Base-by-base conservation (phyloP, 2,888 invertebrate species). In the Diaphora mendica region DNA sequence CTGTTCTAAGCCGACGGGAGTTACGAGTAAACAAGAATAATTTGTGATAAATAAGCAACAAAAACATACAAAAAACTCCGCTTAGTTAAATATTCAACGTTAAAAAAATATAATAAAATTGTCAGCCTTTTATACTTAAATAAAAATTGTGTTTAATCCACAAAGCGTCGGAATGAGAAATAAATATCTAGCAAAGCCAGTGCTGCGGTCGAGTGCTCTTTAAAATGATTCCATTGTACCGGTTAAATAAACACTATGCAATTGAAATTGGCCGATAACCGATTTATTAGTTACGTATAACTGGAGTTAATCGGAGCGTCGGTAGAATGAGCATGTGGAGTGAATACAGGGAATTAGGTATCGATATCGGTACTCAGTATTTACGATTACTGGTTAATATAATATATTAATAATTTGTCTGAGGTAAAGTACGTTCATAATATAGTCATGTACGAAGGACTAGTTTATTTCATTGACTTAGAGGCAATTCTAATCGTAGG, bases 281-380 rank as follows among this genome's bases (percentile, higher is more conserved):
- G 35, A 69, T 69, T 59, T 39, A 59, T 69, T 59, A 55, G 48
- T 35, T 51, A 33, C 44, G 51, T 35, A 35, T 68, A 68, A 35
- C 20, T 48, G 39, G 51, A 44, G 68, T 55, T 51, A 35, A 39
- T 33, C n/a, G 20, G 33, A 68, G 44, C 48, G 48, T 23, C 48
- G 48, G 20, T 9, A 13, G 20, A 9, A 23, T 9, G 26, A 26
- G n/a, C 23, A 1, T n/a, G 13, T 20, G 17, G 65, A 42, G 42
- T 42, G 26, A 3, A 42, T 65, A 42, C 15, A 26, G 26, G n/a
- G 26, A 26, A 59, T 26, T 13, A 55, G 26, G 13, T 59, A 26
- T 26, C 26, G n/a, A 13, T 9, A 26, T 26, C 26, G n/a, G 3
- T 9, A 3, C 55, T 26, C 23, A 13, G 13, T 59, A n/a, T 13